Evolutionary conservation across 2,113 vertebrate species (phyloP).

Genomic region (Elephantulus edwardii): DNA sequence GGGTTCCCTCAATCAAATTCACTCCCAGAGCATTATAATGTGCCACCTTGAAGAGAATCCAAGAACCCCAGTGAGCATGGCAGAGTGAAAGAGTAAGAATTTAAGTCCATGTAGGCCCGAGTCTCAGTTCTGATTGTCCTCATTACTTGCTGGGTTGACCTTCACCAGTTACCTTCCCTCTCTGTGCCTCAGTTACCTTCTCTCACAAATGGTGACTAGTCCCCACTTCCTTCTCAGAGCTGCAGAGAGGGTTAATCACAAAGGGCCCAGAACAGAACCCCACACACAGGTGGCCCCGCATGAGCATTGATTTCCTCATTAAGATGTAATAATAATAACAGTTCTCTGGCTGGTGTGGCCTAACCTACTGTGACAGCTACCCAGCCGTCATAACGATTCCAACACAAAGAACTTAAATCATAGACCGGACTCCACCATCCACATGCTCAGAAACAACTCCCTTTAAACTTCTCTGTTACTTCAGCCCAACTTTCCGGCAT

Average conservation of each 20-base stretch:
- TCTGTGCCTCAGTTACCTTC: neutral
- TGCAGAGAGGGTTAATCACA: neutral
- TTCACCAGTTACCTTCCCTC: neutral
- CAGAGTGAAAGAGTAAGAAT: neutral
- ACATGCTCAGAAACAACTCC: neutral
- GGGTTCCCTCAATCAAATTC: neutral
- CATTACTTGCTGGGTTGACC: neutral
- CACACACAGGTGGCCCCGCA: neutral
- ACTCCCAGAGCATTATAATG: neutral
- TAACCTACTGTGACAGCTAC: neutral
- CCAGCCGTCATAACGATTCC: neutral
- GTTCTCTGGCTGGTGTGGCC: neutral
- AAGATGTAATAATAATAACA: no score
- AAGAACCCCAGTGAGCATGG: no score
- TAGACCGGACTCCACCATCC: neutral
- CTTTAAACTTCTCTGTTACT: neutral
- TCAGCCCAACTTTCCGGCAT: neutral
- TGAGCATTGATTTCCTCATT: neutral
- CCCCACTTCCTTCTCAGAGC: neutral
- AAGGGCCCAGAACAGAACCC: neutral
- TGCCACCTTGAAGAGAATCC: neutral
- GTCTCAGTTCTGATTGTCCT: neutral
- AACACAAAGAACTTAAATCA: neutral
- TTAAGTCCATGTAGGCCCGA: neutral
- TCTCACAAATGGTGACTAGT: neutral